A percentile compares a stretch with the other conserved stretches of the same genome.
Conservation (phyloP, 2,888 invertebrate genomes). For the Harpagoxenus sublaevis region DNA sequence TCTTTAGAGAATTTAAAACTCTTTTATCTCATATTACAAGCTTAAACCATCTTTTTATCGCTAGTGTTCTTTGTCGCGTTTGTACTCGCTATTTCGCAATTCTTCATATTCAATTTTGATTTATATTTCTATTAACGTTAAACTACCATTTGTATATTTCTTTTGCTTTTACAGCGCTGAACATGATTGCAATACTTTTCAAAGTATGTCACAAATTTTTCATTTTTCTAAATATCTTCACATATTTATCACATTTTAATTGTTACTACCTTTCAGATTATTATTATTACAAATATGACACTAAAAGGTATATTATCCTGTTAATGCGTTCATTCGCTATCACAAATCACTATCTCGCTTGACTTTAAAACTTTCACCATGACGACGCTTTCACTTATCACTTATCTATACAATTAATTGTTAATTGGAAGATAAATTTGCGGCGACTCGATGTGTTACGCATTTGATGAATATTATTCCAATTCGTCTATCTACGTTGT, state of each 20-base stretch:
- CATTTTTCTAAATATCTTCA: constrained; percentile 22
- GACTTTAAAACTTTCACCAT: constrained; percentile 18
- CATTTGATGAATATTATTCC: neutral
- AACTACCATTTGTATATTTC: constrained; percentile 27
- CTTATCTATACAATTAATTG: constrained; percentile 28
- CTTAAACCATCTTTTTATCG: constrained; percentile 24
- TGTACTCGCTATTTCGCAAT: constrained; percentile 25
- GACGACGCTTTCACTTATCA: constrained; percentile 24
- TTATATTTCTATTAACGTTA: constrained; percentile 6
- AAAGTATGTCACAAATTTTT: constrained; percentile 32
- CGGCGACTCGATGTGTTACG: constrained; percentile 42
- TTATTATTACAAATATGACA: constrained; percentile 44
- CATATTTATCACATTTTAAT: constrained; percentile 20
- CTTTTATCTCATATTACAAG: constrained; percentile 3
- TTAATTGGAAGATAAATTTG: constrained; percentile 15
- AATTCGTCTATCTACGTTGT: neutral
- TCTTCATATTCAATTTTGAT: constrained; percentile 11
- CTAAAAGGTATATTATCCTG: constrained; percentile 26
- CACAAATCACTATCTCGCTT: constrained; percentile 38
- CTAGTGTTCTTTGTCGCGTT: constrained; percentile 29
- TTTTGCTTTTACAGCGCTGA: constrained; percentile 40
- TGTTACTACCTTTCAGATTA: constrained; percentile 29
- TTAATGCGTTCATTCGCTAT: constrained; percentile 13
- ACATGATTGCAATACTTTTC: constrained; percentile 35
- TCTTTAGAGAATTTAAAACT: constrained; percentile 13